Evolutionary conservation across 2,888 invertebrate species (phyloP).

Genomic region (Ferrisia virgata): DNA sequence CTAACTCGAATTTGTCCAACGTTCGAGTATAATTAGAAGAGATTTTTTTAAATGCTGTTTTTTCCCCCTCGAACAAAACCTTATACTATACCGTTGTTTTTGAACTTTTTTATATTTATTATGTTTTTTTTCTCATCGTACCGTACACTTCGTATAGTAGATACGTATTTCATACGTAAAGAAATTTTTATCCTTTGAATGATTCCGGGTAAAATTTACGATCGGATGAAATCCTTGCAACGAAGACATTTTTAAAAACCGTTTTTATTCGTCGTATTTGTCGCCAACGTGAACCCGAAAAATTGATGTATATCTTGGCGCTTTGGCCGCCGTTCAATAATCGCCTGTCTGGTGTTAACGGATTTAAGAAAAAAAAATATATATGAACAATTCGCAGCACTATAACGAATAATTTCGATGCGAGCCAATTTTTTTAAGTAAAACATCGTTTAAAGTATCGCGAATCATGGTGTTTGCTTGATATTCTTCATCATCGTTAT

Average conservation of each 20-base stretch:
- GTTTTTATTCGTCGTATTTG: conserved; percentile 8
- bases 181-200: too few species aligned
- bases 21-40: neutral
- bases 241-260: neutral
- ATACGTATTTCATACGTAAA: too few species aligned
- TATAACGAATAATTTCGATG: neutral
- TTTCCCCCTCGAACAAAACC: neutral
- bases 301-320: conserved; percentile 16
- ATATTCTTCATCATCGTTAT: neutral
- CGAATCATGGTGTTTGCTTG: neutral
- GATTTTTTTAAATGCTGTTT: neutral
- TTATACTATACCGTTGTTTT: too few species aligned
- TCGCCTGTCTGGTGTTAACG: neutral
- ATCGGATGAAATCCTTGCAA: neutral
- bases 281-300: neutral
- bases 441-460: neutral
- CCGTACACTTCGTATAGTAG: too few species aligned
- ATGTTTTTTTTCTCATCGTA: neutral
- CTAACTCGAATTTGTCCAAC: neutral
- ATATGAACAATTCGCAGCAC: neutral
- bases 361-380: neutral
- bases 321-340: neutral
- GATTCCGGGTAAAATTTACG: conserved; percentile 7
- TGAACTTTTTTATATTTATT: neutral
- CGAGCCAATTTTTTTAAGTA: neutral